Evolutionary conservation across 2,797 vertebrate species (phyloP).

Genomic region (Pantherophis alleghaniensis): DNA sequence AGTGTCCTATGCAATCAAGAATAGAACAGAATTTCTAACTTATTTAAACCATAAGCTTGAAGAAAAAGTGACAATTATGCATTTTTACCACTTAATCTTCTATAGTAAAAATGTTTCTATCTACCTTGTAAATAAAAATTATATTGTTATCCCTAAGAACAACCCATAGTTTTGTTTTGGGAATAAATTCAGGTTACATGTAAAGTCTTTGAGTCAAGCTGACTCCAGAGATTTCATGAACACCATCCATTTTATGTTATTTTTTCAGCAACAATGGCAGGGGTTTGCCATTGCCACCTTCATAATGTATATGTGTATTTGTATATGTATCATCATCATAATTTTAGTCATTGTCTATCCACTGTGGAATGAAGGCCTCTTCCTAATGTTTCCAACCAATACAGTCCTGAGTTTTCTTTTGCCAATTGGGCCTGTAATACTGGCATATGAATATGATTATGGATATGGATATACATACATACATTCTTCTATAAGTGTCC

Average conservation of each 20-base stretch:
- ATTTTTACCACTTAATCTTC: not conserved
- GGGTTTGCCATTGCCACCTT: not conserved
- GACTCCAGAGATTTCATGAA: not conserved
- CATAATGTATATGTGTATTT: not conserved
- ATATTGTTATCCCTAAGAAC: not conserved
- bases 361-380: too few relatives aligned
- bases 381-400: too few relatives aligned
- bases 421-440: too few relatives aligned
- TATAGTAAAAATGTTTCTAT: not conserved
- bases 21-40: not conserved
- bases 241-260: not conserved
- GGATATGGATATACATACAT: too few relatives aligned
- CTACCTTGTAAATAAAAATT: not conserved
- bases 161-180: not conserved
- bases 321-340: not conserved
- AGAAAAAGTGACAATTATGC: not conserved
- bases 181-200: not conserved
- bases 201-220: not conserved
- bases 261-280: not conserved
- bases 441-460: too few relatives aligned
- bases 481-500: not conserved
- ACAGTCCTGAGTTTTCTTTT: too few relatives aligned
- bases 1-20: not conserved
- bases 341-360: too few relatives aligned
- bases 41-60: not conserved